These are phyloP conservation scores for Bubalus kerabau DNA, from an alignment of 2,113 vertebrate species.

Conservation along the genomic window DNA sequence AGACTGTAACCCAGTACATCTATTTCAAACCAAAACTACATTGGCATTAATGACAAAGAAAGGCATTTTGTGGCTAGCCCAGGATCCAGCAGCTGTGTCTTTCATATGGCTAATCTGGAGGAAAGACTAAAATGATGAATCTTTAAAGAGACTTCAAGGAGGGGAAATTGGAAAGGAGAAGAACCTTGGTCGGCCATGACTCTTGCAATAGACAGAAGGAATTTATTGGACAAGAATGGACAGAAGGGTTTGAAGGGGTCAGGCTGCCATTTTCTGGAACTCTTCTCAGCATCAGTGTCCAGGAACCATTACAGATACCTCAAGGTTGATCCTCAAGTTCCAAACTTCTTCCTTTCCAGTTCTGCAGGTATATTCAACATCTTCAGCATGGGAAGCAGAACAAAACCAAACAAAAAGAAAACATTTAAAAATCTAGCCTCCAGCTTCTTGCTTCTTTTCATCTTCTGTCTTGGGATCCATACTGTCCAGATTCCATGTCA, in stretches of 20 bases:
- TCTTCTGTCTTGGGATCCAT: rapidly evolving
- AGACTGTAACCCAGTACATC: neutral
- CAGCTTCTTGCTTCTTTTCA: neutral
- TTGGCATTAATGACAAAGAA: neutral
- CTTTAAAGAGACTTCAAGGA: no score
- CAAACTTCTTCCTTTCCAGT: neutral
- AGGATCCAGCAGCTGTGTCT: neutral
- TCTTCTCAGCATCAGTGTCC: neutral
- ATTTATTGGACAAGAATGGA: neutral
- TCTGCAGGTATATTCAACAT: neutral
- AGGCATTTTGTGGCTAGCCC: neutral
- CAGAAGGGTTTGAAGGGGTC: neutral
- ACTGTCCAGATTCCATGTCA: neutral
- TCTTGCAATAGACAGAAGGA: neutral
- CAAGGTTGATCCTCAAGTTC: neutral
- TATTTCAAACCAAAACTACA: neutral
- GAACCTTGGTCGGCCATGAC: neutral
- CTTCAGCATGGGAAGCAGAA: neutral
- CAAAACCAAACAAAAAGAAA: neutral
- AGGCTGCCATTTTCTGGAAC: neutral
- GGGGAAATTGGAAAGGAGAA: neutral
- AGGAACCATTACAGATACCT: neutral
- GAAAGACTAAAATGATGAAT: neutral
- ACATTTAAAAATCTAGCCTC: rapidly evolving
- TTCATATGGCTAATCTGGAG: neutral